Evolutionary conservation across 2,888 invertebrate species (phyloP), one percentile per base, ranked within the genome.

Genomic region (Ditylenchus weischeri): DNA sequence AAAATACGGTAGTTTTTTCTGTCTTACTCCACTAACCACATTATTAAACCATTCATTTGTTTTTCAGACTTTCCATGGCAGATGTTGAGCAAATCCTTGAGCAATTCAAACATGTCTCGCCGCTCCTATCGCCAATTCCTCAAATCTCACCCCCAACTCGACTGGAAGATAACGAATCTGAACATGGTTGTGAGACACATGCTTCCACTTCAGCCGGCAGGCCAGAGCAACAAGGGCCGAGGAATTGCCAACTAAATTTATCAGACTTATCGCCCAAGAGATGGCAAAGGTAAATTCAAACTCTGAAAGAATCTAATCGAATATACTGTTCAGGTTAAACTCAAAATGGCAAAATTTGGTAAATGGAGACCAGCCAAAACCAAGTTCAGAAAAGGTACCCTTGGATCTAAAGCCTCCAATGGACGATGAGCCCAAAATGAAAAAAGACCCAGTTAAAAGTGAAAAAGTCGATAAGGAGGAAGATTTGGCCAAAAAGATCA

Each of bases 71-170:
- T 36, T 64, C 13, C n/a, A 49, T n/a, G 47, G 15, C 36, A 5
- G 63, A 66, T 21, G 49, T 65, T 13, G 48, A 66, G 35, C 47
- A 13, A 50, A 65, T 65, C 47, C 38, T 65, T 0, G 21, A 63
- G 19, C 63, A 65, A 23, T 49, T 65, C 64, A 48, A 29, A 8
- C 47, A 29, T 36, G 65, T 65, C n/a, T 65, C 65, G n/a, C 65
- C 65, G 6, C 63, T 65, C 23, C 15, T 65, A 43, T 65, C 63
- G 13, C 65, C 65, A 4, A 36, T 65, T 13, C 21, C n/a, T 19
- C 48, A 23, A 18, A 23, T 64, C 8, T 64, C 64, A 19, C 15
- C 64, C 15, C 62, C 60, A 23, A 19, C 62, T 23, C 23, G 29
- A 54, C 29, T 54, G 11, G 21, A 23, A 18, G 54, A 54, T 23